Base-by-base conservation (phyloP, 2,888 invertebrate species). In the Cenopis cana region DNA sequence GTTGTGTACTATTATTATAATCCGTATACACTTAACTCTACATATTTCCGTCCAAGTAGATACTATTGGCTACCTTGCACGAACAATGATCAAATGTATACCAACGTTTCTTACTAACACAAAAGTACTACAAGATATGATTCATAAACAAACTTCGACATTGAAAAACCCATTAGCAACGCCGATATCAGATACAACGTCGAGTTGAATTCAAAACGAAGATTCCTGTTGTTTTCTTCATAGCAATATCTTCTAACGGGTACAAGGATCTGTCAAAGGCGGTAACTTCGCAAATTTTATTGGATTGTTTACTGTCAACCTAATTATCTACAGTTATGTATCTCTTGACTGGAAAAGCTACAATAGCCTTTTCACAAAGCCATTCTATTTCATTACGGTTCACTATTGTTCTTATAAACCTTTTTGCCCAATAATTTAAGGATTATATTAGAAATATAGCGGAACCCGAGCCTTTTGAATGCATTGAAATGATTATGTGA, bases 91-190 rank as follows among this genome's bases (percentile, higher is more conserved):
- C 29, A 11, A 11, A 17, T 54, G 52, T n/a, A 20, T 24, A 64
- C 33, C 33, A 33, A 33, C 10, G 36, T 29, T 57, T 33, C 18
- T 50, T 59, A 12, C 8, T 52, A 46, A 41, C 41, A 29, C 17
- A 52, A 18, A 18, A 68, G 14, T 29, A 59, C 12, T 68, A 24
- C 64, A 64, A 52, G 36, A 36, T 52, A 52, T 52, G 29, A 36
- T 36, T 38, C 36, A 24, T 68, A 68, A 68, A 68, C 68, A 68
- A 68, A 68, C 59, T 54, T 24, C 10, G 50, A 24, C 29, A 67
- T 46, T 49, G 61, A 49, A 17, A 49, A 55, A 41, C 1, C 55
- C 11, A 33, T 52, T 50, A 29, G 29, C 20, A 49, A 36, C 55
- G 41, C 1, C 20, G 38, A 38, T 54, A 54, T 38, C 38, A 52